Evolutionary conservation across 2,797 vertebrate species (phyloP).

Genomic region (Choloepus didactylus): DNA sequence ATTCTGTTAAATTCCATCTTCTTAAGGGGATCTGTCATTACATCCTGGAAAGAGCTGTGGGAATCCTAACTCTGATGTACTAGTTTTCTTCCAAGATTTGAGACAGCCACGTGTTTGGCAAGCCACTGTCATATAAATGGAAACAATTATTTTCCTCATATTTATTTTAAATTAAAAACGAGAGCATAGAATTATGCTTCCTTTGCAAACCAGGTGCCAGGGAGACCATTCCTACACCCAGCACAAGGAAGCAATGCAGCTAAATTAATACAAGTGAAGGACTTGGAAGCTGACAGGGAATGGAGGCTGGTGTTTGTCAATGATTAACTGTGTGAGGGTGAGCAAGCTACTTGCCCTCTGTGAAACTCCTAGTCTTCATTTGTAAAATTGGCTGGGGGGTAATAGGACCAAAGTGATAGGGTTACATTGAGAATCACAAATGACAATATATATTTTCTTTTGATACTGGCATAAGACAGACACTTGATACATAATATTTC

Average conservation of each 20-base stretch:
- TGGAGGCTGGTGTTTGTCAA: not conserved
- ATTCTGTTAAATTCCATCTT: not conserved
- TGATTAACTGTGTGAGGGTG: not conserved
- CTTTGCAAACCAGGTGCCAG: not conserved
- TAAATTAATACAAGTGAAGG: not conserved
- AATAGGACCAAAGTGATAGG: not conserved
- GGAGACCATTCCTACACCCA: not conserved
- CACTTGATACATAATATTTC: not conserved
- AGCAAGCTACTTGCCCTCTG: no score
- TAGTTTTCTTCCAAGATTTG: not conserved
- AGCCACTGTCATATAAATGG: not conserved
- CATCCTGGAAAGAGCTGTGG: not conserved
- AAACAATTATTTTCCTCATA: not conserved
- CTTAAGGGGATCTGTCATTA: not conserved
- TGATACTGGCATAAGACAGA: not conserved
- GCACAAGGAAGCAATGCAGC: not conserved
- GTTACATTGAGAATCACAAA: not conserved
- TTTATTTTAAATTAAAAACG: slow-evolving; percentile 9
- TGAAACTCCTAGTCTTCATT: not conserved
- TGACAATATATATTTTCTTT: not conserved
- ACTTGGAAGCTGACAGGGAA: not conserved
- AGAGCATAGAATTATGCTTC: not conserved
- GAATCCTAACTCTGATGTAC: rapidly evolving
- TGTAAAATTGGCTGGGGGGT: not conserved
- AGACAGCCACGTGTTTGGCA: not conserved